phyloP scores from a whole-genome alignment of 2,113 vertebrate species.

The Notiomystis cincta region DNA sequence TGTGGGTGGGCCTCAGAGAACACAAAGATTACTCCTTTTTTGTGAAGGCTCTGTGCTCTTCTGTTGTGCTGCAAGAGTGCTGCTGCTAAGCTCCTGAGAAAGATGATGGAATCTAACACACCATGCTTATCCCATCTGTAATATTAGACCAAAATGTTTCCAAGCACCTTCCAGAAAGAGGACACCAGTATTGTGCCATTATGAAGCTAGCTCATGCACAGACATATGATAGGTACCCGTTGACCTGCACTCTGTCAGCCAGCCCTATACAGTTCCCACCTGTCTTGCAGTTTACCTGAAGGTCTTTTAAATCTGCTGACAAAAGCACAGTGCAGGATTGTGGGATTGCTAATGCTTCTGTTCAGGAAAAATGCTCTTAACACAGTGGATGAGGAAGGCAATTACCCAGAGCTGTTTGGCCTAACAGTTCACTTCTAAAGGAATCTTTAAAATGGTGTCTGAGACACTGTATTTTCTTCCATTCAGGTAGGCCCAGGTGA shows the following conservation, averaged over 20 bases:
- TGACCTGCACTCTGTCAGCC: neutral
- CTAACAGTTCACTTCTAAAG: neutral
- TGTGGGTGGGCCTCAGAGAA: neutral
- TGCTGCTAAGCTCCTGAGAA: neutral
- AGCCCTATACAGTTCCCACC: neutral
- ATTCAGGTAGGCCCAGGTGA: constrained; percentile 8
- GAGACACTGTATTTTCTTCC: neutral
- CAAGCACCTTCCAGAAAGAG: neutral
- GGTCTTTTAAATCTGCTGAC: neutral
- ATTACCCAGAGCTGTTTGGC: neutral
- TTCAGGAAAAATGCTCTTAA: neutral
- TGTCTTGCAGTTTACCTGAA: neutral
- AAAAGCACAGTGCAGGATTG: neutral
- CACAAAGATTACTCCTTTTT: neutral
- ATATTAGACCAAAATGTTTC: neutral
- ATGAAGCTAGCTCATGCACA: neutral
- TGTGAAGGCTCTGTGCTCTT: neutral
- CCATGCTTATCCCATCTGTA: rapidly evolving
- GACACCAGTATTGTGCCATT: neutral
- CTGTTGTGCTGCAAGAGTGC: neutral
- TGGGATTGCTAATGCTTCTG: neutral
- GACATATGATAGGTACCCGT: neutral
- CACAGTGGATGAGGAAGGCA: neutral
- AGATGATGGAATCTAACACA: neutral
- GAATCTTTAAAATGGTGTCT: neutral